These are phyloP conservation scores for Silurus aristotelis DNA, from an alignment of 2,797 vertebrate genomes.

Conservation along the genomic window DNA sequence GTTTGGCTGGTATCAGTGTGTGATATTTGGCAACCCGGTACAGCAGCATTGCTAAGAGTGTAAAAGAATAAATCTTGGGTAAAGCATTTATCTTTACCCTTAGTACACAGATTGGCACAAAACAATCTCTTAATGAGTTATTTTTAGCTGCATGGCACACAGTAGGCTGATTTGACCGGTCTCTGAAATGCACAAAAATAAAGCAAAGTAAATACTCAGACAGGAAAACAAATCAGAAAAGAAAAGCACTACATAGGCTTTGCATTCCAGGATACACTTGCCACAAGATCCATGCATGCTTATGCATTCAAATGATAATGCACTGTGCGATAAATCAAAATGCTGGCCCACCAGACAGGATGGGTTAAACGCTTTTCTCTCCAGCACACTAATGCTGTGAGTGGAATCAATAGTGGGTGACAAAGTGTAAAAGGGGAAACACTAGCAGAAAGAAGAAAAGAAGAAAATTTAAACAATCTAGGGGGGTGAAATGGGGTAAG, in stretches of 20 bases:
- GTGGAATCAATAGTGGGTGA: slow-evolving; percentile 54
- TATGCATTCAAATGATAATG: slow-evolving; percentile 60
- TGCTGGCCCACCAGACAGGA: slow-evolving; percentile 41
- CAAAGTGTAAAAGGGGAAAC: slow-evolving; percentile 43
- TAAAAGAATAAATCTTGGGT: slow-evolving; percentile 17
- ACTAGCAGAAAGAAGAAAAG: background rate
- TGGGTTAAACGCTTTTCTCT: slow-evolving; percentile 52
- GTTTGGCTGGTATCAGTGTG: slow-evolving; percentile 1
- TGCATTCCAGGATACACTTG: slow-evolving; percentile 38
- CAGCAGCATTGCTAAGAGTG: background rate
- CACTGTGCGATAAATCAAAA: slow-evolving; percentile 59
- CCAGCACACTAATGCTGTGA: slow-evolving; percentile 37
- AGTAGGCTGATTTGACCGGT: slow-evolving; percentile 28
- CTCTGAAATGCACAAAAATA: slow-evolving; percentile 36
- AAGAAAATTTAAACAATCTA: background rate
- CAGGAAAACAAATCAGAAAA: slow-evolving; percentile 46
- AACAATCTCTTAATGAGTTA: slow-evolving; percentile 38
- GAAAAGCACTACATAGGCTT: slow-evolving; percentile 51
- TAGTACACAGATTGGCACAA: slow-evolving; percentile 29
- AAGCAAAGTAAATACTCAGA: background rate
- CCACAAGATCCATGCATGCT: slow-evolving; percentile 30
- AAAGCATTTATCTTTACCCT: slow-evolving; percentile 24
- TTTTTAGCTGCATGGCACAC: slow-evolving; percentile 16
- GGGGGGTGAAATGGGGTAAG: background rate
- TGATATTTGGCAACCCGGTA: slow-evolving; percentile 16